Evolutionary conservation across 2,888 invertebrate species (phyloP).

Genomic region (Thecocarcelia acutangulata): DNA sequence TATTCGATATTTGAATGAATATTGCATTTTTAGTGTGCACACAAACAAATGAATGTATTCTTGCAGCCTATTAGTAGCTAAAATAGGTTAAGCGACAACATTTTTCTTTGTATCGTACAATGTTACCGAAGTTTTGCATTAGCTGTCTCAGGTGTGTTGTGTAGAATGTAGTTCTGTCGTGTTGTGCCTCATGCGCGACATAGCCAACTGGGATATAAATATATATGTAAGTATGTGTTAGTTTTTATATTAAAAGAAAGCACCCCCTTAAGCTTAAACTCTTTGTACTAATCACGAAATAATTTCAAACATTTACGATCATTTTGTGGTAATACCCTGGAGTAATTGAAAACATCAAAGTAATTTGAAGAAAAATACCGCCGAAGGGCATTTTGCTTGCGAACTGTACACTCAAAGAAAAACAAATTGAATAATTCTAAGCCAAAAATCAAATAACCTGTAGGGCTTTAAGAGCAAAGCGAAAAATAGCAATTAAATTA

Average conservation of each 20-base stretch:
- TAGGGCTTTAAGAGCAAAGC: conserved; percentile 51
- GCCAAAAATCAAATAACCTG: conserved; percentile 69
- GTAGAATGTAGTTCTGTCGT: no score
- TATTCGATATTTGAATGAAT: no score
- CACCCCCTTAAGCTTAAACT: conserved; percentile 68
- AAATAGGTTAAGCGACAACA: no score
- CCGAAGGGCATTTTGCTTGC: conserved; percentile 53
- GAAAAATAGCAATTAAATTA: conserved; percentile 59
- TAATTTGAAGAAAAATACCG: conserved; percentile 67
- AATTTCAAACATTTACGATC: conserved; percentile 72
- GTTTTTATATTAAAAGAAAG: conserved; percentile 26
- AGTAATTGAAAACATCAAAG: conserved; percentile 70
- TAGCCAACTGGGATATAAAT: no score
- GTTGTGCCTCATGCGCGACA: no score
- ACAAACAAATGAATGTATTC: no score
- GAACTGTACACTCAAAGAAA: conserved; percentile 30
- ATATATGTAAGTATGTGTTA: no score
- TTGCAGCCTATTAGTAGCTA: no score
- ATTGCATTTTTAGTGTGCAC: no score
- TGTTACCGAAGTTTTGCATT: no score
- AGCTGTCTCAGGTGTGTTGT: no score
- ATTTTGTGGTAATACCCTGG: conserved; percentile 69
- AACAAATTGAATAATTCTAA: conserved; percentile 55
- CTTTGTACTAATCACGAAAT: conserved; percentile 71
- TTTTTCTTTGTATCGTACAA: no score